These are phyloP conservation scores for Trissolcus basalis DNA, from an alignment of 1,140 invertebrate genomes.

Conservation along the genomic window DNA sequence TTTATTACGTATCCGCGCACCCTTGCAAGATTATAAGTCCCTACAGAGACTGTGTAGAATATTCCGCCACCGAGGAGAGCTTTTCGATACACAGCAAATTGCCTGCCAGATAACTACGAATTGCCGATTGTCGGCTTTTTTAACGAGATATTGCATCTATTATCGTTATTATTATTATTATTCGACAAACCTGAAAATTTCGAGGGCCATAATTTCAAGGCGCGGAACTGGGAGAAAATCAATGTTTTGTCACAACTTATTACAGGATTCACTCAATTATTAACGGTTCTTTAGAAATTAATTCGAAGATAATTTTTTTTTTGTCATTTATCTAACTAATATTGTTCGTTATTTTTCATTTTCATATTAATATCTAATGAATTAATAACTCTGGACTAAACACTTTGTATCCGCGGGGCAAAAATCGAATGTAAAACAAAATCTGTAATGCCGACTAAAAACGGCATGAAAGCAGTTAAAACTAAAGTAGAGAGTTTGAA, in stretches of 20 bases:
- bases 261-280: no score
- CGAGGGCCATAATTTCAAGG: background rate
- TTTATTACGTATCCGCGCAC: slow-evolving; percentile 62
- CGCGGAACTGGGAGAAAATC: no score
- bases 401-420: no score
- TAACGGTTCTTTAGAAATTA: no score
- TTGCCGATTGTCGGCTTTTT: slow-evolving; percentile 32
- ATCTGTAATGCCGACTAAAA: slow-evolving; percentile 31
- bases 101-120: slow-evolving; percentile 60
- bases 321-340: no score
- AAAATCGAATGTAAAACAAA: slow-evolving; percentile 39
- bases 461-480: slow-evolving; percentile 51
- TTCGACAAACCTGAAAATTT: background rate
- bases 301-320: no score
- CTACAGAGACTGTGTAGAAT: slow-evolving; percentile 33
- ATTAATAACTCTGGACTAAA: no score
- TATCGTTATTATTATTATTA: slow-evolving; percentile 36
- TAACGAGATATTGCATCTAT: slow-evolving; percentile 49
- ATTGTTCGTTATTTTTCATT: no score
- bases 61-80: slow-evolving; percentile 35
- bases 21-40: slow-evolving; percentile 58
- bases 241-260: no score
- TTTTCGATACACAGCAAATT: slow-evolving; percentile 51
- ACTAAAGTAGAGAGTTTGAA: slow-evolving; percentile 40
- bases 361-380: no score